Evolutionary conservation across 1,140 invertebrate species (phyloP).

Genomic region (Scylla paramamosain): DNA sequence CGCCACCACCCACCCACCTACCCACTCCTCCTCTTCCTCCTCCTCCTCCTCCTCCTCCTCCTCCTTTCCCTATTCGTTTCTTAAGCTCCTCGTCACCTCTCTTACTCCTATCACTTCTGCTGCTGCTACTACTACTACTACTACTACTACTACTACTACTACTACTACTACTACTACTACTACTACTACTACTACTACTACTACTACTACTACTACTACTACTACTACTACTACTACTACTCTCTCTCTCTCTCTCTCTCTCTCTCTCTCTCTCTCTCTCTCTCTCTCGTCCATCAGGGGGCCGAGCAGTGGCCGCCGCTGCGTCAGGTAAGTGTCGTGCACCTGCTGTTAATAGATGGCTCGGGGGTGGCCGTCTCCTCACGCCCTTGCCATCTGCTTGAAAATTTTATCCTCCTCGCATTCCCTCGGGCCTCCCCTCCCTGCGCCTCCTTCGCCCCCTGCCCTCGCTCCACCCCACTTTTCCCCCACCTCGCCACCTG

Average conservation of each 20-base stretch:
- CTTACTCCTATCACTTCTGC: neutral
- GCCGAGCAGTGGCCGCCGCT: no score
- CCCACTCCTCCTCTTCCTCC: neutral
- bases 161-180: constrained; percentile 23
- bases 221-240: neutral
- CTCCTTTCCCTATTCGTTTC: neutral
- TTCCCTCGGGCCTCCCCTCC: neutral
- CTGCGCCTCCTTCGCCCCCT: no score
- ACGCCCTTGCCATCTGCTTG: neutral
- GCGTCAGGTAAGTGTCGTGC: neutral
- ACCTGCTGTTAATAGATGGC: neutral
- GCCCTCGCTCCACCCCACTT: no score
- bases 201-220: neutral
- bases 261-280: no score
- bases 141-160: constrained; percentile 21
- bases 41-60: neutral
- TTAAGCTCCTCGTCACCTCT: neutral
- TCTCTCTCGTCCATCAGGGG: no score
- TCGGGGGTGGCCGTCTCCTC: neutral
- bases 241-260: neutral
- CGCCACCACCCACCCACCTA: no score
- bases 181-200: constrained; percentile 22
- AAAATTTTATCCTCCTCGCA: constrained; percentile 14
- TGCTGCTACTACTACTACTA: constrained; percentile 23
- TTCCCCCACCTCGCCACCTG: no score